Percentiles rank a stretch among this genome's conserved stretches.
Evolutionary conservation across 2,888 invertebrate species (phyloP).

Genomic region (Incurvaria masculella): DNA sequence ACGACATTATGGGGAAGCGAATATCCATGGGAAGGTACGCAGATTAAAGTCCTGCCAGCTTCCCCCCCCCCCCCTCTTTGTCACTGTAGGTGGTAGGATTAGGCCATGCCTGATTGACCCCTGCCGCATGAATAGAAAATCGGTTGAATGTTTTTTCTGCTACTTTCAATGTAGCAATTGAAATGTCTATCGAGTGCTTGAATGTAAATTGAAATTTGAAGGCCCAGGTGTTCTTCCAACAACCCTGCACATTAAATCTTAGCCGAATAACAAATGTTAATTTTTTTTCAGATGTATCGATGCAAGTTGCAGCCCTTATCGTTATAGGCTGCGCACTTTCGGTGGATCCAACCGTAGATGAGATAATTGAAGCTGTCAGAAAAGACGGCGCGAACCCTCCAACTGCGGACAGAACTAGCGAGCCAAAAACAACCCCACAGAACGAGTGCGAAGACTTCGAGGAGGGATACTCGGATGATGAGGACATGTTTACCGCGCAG

Average conservation of each 20-base stretch:
- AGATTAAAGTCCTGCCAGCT: no score
- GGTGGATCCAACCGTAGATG: constrained; percentile 60
- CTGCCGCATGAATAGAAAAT: background rate
- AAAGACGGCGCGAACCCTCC: constrained; percentile 25
- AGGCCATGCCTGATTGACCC: background rate
- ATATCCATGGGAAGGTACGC: no score
- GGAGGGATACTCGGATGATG: constrained; percentile 47
- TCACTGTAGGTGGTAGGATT: no score
- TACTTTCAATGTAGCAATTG: no score
- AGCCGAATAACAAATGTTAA: no score
- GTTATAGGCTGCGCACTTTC: constrained; percentile 70
- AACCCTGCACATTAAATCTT: background rate
- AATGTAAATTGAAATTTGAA: no score
- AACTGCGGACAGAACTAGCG: background rate
- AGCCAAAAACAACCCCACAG: background rate
- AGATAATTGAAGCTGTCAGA: constrained; percentile 59
- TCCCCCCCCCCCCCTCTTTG: no score
- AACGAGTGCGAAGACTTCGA: constrained; percentile 44
- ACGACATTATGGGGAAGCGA: no score
- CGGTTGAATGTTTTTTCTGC: background rate
- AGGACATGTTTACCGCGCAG: constrained; percentile 34
- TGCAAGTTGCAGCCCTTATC: constrained; percentile 70
- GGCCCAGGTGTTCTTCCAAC: background rate
- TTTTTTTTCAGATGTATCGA: constrained; percentile 57
- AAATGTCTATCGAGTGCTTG: no score